These are phyloP conservation scores for Urocyon cinereoargenteus DNA, from an alignment of 2,797 vertebrate genomes.

Conservation along the genomic window DNA sequence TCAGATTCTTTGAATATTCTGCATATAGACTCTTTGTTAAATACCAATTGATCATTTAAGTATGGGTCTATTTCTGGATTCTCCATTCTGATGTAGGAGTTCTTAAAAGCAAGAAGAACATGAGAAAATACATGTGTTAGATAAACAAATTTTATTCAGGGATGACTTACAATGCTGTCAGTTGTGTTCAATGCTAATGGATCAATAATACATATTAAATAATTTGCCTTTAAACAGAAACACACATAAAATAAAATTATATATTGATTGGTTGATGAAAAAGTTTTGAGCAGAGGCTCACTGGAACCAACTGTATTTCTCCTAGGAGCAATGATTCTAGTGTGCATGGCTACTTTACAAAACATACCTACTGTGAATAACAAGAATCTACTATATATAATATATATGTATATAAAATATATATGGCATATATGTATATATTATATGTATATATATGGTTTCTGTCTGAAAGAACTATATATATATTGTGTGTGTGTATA, in stretches of 20 bases:
- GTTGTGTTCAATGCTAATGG: background rate
- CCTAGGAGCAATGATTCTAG: slow-evolving; percentile 8
- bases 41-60: background rate
- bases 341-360: background rate
- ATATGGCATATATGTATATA: background rate
- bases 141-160: background rate
- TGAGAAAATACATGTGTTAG: background rate
- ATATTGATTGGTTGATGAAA: background rate
- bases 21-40: background rate
- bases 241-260: slow-evolving; percentile 28
- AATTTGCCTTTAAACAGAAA: slow-evolving; percentile 37
- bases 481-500: background rate
- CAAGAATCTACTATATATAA: background rate
- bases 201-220: slow-evolving; percentile 5
- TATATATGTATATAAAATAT: background rate
- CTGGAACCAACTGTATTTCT: background rate
- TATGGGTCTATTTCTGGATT: background rate
- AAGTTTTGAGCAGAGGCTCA: background rate
- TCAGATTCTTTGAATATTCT: background rate
- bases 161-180: background rate
- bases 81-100: background rate
- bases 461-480: background rate
- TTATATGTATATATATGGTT: background rate
- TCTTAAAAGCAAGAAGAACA: background rate
- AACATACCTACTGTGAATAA: background rate